Evolutionary conservation across 1,140 invertebrate species (phyloP).

Genomic region (Drosophila burlai): DNA sequence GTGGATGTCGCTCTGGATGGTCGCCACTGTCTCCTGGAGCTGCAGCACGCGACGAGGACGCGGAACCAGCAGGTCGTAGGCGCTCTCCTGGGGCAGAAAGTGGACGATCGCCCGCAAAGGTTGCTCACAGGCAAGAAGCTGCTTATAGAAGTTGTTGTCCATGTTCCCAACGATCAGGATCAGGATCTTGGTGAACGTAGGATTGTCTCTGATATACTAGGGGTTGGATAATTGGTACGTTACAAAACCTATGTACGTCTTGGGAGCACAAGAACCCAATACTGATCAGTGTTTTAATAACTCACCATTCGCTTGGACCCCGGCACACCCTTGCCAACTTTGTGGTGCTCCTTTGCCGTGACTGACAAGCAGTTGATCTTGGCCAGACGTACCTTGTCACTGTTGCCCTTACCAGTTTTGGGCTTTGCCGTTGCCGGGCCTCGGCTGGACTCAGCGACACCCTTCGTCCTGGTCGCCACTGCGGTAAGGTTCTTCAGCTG

Average conservation of each 20-base stretch:
- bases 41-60: constrained; percentile 54
- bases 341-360: constrained; percentile 57
- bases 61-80: constrained; percentile 70
- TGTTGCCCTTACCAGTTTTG: constrained; percentile 19
- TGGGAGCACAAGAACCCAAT: background rate
- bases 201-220: constrained; percentile 65
- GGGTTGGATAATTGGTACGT: background rate
- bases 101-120: constrained; percentile 65
- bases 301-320: constrained; percentile 51
- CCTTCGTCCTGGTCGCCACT: background rate
- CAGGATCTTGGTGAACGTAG: constrained; percentile 27
- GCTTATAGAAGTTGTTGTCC: constrained; percentile 51
- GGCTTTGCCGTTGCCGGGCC: background rate
- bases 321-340: constrained; percentile 52
- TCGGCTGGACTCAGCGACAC: background rate
- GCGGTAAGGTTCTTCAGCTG: constrained; percentile 39
- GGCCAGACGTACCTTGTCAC: constrained; percentile 16
- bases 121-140: constrained; percentile 30
- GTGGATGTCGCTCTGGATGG: constrained; percentile 52
- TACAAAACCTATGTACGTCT: background rate
- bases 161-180: constrained; percentile 59
- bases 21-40: constrained; percentile 46
- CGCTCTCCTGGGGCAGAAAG: constrained; percentile 66
- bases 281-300: background rate
- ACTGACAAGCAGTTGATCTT: constrained; percentile 50